Percentiles rank a stretch among this genome's conserved stretches.
These are phyloP conservation scores for Rhyacophila brunnea DNA, from an alignment of 1,140 invertebrate genomes.

Conservation along the genomic window DNA sequence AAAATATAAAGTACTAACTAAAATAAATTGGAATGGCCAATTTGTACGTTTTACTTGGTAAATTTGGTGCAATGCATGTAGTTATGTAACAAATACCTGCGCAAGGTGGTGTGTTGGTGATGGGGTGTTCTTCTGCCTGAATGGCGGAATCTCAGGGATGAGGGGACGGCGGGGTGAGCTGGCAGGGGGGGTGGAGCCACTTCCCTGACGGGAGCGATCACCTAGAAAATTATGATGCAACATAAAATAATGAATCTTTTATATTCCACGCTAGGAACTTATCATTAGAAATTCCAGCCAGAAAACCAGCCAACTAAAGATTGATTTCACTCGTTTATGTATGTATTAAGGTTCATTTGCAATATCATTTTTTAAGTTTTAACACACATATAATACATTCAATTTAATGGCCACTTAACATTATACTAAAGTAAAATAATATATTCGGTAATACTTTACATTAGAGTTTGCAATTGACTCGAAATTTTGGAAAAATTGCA, in stretches of 20 bases:
- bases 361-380: no score
- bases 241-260: background rate
- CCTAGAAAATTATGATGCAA: slow-evolving; percentile 9
- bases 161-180: slow-evolving; percentile 44
- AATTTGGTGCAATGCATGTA: background rate
- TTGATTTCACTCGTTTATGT: background rate
- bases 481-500: no score
- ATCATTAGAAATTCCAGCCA: no score
- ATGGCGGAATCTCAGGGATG: slow-evolving; percentile 56
- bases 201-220: slow-evolving; percentile 26
- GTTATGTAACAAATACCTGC: slow-evolving; percentile 3
- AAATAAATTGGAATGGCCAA: background rate
- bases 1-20: no score
- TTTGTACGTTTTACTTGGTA: background rate
- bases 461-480: no score
- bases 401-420: no score
- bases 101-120: slow-evolving; percentile 40
- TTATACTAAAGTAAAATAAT: no score
- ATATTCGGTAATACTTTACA: no score
- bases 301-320: no score
- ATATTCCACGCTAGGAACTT: no score
- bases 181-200: slow-evolving; percentile 31
- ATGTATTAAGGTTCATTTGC: no score
- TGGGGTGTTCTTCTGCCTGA: slow-evolving; percentile 45
- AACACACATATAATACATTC: no score